Base-by-base conservation (phyloP, 2,113 vertebrate genomes). In the Ascaphus truei region DNA sequence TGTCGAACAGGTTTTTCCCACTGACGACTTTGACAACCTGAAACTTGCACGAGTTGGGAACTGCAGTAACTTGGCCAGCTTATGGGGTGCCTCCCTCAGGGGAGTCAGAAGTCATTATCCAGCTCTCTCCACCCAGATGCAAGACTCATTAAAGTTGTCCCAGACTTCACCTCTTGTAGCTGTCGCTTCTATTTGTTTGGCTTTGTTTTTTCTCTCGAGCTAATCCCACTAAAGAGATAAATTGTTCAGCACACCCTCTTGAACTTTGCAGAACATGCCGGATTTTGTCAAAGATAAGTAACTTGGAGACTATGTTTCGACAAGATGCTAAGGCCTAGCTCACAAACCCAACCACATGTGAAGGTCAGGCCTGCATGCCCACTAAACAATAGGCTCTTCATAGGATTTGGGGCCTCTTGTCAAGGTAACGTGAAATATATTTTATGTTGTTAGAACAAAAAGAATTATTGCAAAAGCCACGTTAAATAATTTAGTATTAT, bases 61-160 rank as follows among this genome's bases (percentile, higher is more conserved):
- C 16, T 69, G 66, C 66, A 60, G 55, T 25, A 23, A 60, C 56
- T 69, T 69, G 65, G 55, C 65, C 53, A 48, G 65, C 41, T 68
- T 58, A 68, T 23, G 48, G 66, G 66, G 66, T 60, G 45, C 26
- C 56, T 69, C 66, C 66, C 66, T 60, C 56, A 15, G 66, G 66
- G 65, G 45, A 50, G 55, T 45, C 41, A 68, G 55, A 39, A 60
- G 56, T 22, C 66, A 69, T 69, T 60, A 50, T 60, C 45, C 31
- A 59, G 31, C n/a, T 50, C n/a, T 50, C 66, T 68, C 55, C 66
- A 69, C 66, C 66, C 66, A 69, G 66, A 69, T 69, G 55, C 55
- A 69, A 69, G 55, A 69, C 55, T 69, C 66, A 69, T 69, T 69
- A 69, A 69, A 69, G 43, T 69, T 69, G 66, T 69, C 66, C 66